These are phyloP conservation scores for Urosaurus nigricauda DNA, from an alignment of 2,797 vertebrate species.

Conservation along the genomic window DNA sequence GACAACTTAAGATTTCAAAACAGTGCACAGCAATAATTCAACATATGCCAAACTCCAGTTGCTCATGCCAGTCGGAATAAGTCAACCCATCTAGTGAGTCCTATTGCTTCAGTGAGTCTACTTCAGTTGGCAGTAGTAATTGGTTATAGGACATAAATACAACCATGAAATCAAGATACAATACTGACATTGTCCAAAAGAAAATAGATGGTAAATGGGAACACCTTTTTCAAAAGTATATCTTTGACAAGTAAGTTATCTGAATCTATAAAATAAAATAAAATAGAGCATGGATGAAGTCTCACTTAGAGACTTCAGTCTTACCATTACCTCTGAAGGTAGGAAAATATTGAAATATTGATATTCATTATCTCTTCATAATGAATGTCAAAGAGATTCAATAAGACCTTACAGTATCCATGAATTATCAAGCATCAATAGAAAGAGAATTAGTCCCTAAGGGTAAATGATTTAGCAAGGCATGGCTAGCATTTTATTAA, in stretches of 20 bases:
- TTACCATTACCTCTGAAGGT: constrained; percentile 29
- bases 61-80: too few relatives aligned
- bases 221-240: not conserved
- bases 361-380: constrained; percentile 66
- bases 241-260: not conserved
- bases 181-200: not conserved
- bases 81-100: too few relatives aligned
- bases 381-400: constrained; percentile 59
- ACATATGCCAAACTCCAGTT: not conserved
- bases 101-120: too few relatives aligned
- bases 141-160: too few relatives aligned
- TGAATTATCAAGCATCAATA: constrained; percentile 74
- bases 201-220: not conserved
- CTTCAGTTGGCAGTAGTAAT: too few relatives aligned
- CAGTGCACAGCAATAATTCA: not conserved
- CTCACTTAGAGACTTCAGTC: not conserved
- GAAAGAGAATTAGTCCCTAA: constrained; percentile 74
- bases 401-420: constrained; percentile 63
- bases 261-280: not conserved
- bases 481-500: constrained; percentile 73
- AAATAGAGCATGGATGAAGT: not conserved
- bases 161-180: not conserved
- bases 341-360: constrained; percentile 56
- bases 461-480: constrained; percentile 72
- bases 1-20: not conserved